These are phyloP conservation scores for Thinocorus orbignyianus DNA, from an alignment of 2,113 vertebrate genomes.

Conservation along the genomic window DNA sequence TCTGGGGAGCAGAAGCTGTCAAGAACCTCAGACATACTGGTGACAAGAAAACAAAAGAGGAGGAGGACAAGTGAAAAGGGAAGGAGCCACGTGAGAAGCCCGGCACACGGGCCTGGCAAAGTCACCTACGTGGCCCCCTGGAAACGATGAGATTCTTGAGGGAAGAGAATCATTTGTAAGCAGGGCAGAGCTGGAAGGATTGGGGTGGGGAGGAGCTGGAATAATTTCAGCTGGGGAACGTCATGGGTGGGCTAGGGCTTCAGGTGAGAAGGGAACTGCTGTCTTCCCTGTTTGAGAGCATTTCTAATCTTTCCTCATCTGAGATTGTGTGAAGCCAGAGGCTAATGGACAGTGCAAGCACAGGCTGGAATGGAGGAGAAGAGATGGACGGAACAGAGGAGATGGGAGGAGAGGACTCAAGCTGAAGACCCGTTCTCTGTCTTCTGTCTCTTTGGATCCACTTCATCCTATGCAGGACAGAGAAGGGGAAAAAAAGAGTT, in stretches of 20 bases:
- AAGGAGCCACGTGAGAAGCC: neutral
- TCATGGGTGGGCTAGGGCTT: neutral
- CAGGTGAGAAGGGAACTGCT: neutral
- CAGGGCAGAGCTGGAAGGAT: neutral
- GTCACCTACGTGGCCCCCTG: neutral
- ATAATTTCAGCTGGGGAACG: neutral
- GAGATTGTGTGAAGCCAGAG: slow-evolving; percentile 61
- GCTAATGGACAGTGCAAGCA: slow-evolving; percentile 55
- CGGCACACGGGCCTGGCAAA: neutral
- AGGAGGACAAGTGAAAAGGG: neutral
- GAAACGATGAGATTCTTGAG: neutral
- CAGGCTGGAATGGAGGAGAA: slow-evolving; percentile 58
- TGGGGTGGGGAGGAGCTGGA: neutral
- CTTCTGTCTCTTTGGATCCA: slow-evolving; percentile 82
- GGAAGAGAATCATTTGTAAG: neutral
- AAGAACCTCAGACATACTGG: neutral
- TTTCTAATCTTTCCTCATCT: slow-evolving; percentile 54
- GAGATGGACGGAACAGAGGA: slow-evolving; percentile 46
- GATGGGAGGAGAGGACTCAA: slow-evolving; percentile 58
- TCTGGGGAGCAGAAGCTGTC: neutral
- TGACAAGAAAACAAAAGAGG: neutral
- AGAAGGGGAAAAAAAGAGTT: neutral
- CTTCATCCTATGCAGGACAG: slow-evolving; percentile 69
- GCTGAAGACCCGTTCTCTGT: slow-evolving; percentile 81
- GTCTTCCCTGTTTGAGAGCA: slow-evolving; percentile 28